Conservation (phyloP, 2,113 vertebrate genomes). For the Monopterus albus region DNA sequence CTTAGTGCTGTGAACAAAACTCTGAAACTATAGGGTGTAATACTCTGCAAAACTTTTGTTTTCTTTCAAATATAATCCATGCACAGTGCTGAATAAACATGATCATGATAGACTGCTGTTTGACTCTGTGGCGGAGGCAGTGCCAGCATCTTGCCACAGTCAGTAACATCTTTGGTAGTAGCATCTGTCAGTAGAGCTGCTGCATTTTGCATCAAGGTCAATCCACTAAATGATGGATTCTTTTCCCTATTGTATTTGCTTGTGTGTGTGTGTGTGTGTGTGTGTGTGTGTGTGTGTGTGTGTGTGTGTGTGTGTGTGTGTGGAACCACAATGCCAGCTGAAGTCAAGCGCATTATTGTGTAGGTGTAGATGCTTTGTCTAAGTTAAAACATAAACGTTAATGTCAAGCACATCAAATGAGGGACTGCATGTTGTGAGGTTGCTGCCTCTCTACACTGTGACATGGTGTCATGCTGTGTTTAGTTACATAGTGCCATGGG, state of each 20-base stretch:
- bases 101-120: constrained; percentile 53
- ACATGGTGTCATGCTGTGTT: background rate
- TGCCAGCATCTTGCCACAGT: constrained; percentile 17
- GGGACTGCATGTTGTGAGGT: background rate
- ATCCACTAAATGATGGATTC: constrained; percentile 35
- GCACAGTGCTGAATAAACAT: constrained; percentile 54
- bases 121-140: constrained; percentile 44
- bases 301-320: too few species aligned
- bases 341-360: background rate
- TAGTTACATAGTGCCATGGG: background rate
- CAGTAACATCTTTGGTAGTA: constrained; percentile 15
- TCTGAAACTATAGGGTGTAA: constrained; percentile 35
- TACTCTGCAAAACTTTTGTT: constrained; percentile 41
- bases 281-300: too few species aligned
- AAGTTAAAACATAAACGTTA: constrained; percentile 24
- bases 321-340: constrained; percentile 1
- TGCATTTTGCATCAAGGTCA: constrained; percentile 32
- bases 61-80: constrained; percentile 62
- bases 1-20: constrained; percentile 28
- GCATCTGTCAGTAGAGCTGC: constrained; percentile 17
- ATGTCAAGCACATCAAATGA: background rate
- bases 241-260: too few species aligned
- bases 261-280: too few species aligned
- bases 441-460: background rate
- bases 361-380: constrained; percentile 21